Base-by-base conservation (phyloP, 2,113 vertebrate genomes). In the Sprattus sprattus region DNA sequence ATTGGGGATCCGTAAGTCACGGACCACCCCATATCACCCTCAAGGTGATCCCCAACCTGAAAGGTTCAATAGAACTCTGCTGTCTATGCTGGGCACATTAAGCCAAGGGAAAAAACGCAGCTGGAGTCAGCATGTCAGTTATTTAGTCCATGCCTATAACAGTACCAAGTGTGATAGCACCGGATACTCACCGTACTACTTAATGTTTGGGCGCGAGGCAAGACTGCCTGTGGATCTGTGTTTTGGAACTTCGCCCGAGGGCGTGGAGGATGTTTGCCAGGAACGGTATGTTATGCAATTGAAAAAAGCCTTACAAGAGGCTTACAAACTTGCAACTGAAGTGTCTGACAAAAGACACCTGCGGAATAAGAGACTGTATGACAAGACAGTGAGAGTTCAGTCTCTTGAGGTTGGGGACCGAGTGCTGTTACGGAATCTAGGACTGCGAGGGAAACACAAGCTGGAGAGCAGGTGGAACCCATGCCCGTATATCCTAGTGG, bases 391-490 rank as follows among this genome's bases (percentile, higher is more conserved):
- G 4, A 4, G 45, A 16, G 11, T 82, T 46, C 81, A 86, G 45
- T 16, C 52, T 45, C 2, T 86, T 7, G 46, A 85, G 13, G 45
- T 9, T n/a, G 86, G 83, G 4, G 83, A 85, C 81, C 32, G 39
- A 18, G 86, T 87, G 11, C 49, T 87, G 10, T 28, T 85, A 6
- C 47, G 49, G 18, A 71, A 71, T 39, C 54, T 81, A 44, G 86
- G 83, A 2, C 15, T 84, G 22, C 28, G 5, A 84, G 83, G 83
- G n/a, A 85, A 87, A 20, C 86, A 87, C 18, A 82, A 85, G 15
- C n/a, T 85, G 20, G 28, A 85, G 49, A 67, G 39, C 18, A 60
- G 16, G 6, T 84, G 86, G 86, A 84, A 45, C 28, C 16, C 52
- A 16, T 22, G 32, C 2, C 83, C 83, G 6, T 64, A 82, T 49